phyloP scores from a whole-genome alignment of 2,888 invertebrate genomes.

The Lysandra coridon region DNA sequence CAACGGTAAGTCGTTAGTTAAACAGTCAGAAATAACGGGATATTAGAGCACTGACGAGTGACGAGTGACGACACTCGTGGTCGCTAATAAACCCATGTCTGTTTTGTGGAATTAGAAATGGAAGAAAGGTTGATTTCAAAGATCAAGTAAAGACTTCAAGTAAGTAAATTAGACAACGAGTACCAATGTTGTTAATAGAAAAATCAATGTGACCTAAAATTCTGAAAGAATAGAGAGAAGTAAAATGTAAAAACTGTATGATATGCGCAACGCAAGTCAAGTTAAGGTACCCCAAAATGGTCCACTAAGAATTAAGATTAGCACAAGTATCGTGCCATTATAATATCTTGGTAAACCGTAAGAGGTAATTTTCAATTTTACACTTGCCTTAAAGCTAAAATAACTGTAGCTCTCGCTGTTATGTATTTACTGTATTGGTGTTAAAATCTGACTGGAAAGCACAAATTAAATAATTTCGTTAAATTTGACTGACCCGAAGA shows the following conservation, averaged over 20 bases:
- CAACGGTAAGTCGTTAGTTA: too few species aligned
- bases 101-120: too few species aligned
- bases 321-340: too few species aligned
- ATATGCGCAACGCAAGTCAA: neutral
- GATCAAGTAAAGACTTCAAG: too few species aligned
- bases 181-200: neutral
- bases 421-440: neutral
- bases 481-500: constrained; percentile 5
- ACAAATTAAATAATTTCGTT: constrained; percentile 11
- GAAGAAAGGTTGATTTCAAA: too few species aligned
- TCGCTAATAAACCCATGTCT: too few species aligned
- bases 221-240: neutral
- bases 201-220: neutral
- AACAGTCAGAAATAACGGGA: too few species aligned
- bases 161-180: neutral
- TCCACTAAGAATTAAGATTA: too few species aligned
- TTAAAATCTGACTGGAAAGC: constrained; percentile 6
- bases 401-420: neutral
- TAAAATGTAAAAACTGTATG: too few species aligned
- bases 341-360: too few species aligned
- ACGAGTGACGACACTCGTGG: too few species aligned
- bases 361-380: neutral
- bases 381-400: neutral
- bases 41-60: too few species aligned
- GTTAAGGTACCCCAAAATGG: neutral